Evolutionary conservation across 2,888 invertebrate genomes (phyloP).

Genomic region (Agonum fuliginosum): DNA sequence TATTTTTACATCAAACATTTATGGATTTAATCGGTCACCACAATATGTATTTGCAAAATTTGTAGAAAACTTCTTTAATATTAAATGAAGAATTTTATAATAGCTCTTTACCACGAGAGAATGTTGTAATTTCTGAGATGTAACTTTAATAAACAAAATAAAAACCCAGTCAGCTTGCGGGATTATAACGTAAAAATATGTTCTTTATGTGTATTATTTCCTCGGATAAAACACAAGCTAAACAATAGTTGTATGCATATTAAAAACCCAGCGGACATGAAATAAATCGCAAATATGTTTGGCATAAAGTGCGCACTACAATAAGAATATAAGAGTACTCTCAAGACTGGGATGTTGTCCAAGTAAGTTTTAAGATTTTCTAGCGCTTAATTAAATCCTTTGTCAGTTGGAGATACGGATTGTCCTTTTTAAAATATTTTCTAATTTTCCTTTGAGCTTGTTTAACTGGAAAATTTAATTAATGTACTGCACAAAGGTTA

Average conservation of each 20-base stretch:
- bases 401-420: neutral
- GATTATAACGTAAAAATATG: neutral
- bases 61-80: too few relatives aligned
- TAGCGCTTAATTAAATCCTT: slow-evolving; percentile 14
- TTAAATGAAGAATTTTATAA: neutral
- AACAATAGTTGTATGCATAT: slow-evolving; percentile 38
- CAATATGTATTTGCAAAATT: too few relatives aligned
- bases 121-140: neutral
- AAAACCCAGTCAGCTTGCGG: neutral
- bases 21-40: too few relatives aligned
- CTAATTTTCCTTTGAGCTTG: slow-evolving; percentile 26
- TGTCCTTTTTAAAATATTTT: slow-evolving; percentile 27
- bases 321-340: neutral
- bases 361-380: slow-evolving; percentile 4
- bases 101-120: neutral
- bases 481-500: slow-evolving; percentile 2
- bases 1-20: too few relatives aligned
- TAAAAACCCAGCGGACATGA: slow-evolving; percentile 7
- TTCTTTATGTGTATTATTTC: neutral
- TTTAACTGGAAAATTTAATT: slow-evolving; percentile 43
- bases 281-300: slow-evolving; percentile 39
- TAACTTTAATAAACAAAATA: slow-evolving; percentile 7
- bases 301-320: slow-evolving; percentile 13
- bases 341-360: neutral
- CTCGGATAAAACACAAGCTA: slow-evolving; percentile 17